Conservation (phyloP, 2,888 invertebrate species). For the Ligdia adustata region DNA sequence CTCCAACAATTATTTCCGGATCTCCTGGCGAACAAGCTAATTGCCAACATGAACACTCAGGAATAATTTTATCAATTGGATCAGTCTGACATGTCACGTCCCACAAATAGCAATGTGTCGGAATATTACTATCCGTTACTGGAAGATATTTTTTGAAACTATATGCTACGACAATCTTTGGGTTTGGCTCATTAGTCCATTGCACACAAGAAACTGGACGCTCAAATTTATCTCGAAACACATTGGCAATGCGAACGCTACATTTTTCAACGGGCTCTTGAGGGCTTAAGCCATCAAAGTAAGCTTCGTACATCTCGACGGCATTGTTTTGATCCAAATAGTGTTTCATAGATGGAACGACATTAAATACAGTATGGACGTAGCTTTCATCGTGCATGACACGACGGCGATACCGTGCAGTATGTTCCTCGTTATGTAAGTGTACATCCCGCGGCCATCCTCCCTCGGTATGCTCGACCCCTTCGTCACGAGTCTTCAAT, state of each 20-base stretch:
- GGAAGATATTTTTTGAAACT: conserved; percentile 59
- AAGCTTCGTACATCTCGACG: conserved; percentile 91
- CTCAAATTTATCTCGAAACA: conserved; percentile 85
- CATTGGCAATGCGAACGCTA: conserved; percentile 85
- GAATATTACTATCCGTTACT: conserved; percentile 33
- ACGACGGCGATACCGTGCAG: conserved; percentile 89
- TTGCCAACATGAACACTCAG: conserved; percentile 66
- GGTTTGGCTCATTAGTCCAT: conserved; percentile 88
- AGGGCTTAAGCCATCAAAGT: conserved; percentile 84
- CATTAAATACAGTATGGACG: conserved; percentile 84
- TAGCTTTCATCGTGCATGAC: conserved; percentile 91
- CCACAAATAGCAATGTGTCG: conserved; percentile 87
- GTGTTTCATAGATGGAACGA: conserved; percentile 85
- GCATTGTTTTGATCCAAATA: conserved; percentile 91
- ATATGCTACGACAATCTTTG: conserved; percentile 87
- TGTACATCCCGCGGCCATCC: conserved; percentile 93
- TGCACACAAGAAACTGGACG: conserved; percentile 84
- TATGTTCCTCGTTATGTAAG: conserved; percentile 87
- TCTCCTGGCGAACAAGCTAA: conserved; percentile 64
- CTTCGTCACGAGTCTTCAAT: conserved; percentile 82
- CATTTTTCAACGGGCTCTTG: conserved; percentile 82
- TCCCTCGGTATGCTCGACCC: conserved; percentile 90
- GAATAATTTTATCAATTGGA: conserved; percentile 57
- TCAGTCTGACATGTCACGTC: conserved; percentile 79
- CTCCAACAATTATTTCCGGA: conserved; percentile 60